Evolutionary conservation across 1,140 invertebrate genomes (phyloP), one percentile per base, ranked within the genome.

Genomic region (Drosophila dunni): DNA sequence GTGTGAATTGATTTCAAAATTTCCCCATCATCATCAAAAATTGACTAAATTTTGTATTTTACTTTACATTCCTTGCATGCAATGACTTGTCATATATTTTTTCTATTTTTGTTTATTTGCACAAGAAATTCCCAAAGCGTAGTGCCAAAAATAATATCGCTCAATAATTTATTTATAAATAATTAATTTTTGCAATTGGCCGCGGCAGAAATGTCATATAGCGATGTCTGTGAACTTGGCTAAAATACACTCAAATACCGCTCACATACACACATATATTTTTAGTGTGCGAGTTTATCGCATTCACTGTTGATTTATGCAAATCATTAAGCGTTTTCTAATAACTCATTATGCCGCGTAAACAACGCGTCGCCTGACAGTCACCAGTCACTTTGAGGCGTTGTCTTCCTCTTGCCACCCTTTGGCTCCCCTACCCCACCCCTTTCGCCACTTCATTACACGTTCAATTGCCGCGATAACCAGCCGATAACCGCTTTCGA

Each of bases 271-370:
- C 69, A 46, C 60, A 60, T 60, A 68, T 73, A 81, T 81, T 78
- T 68, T 82, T 82, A 78, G 75, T 67, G 81, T 75, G 72, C 84
- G 89, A 80, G 73, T 72, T 83, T 89, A 78, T 78, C 64, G 80
- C 80, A 57, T 40, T 65, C 76, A 48, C 63, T 89, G 84, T 89
- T 89, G 84, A 89, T 89, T 89, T 89, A 89, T 89, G 84, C 78
- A 89, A 89, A 89, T 89, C 89, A 89, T 78, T 89, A 89, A 89
- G 84, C 84, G 84, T 84, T 89, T 89, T 89, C 84, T 89, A 89
- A 89, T 89, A 89, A 89, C 84, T 89, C 84, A 89, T 89, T 89
- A 89, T 89, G 84, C 84, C 85, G 84, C 84, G 84, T 81, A 89
- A 89, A 89, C 84, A 89, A 84, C 67, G 74, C 71, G 54, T 34